Evolutionary conservation across 2,113 vertebrate genomes (phyloP).

Genomic region (Thomomys bottae): DNA sequence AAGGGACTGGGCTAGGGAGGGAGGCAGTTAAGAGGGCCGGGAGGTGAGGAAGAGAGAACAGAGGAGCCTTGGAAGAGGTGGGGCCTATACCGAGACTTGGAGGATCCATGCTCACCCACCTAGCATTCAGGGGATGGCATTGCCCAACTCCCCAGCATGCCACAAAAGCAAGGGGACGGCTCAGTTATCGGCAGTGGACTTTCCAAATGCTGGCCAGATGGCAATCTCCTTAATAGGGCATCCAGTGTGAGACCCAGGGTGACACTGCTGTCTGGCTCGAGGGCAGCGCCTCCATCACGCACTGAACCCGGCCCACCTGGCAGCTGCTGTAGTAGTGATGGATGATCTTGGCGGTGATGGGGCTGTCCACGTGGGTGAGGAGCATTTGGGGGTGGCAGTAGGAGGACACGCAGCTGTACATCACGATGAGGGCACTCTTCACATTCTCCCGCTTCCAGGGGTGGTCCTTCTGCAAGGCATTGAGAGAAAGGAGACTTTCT

Average conservation of each 20-base stretch:
- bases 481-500: fast-evolving
- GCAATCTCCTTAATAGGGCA: background rate
- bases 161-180: background rate
- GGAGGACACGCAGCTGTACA: conserved; percentile 59
- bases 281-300: background rate
- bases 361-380: conserved; percentile 46
- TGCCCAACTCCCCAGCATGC: fast-evolving
- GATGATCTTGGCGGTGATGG: conserved; percentile 61
- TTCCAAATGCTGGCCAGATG: background rate
- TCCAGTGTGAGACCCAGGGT: fast-evolving
- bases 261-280: fast-evolving
- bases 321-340: conserved; percentile 77
- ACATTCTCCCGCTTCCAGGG: conserved; percentile 66
- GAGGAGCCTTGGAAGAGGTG: too few species aligned
- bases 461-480: conserved; percentile 63
- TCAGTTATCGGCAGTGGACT: fast-evolving
- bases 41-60: background rate
- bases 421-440: conserved; percentile 75
- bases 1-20: background rate
- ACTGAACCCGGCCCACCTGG: background rate
- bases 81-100: background rate
- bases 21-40: background rate
- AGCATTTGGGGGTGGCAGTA: conserved; percentile 75
- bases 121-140: background rate
- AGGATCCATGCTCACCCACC: too few species aligned